Evolutionary conservation across 92 coral and sea anemone genomes (phyloP), one percentile per base, ranked within the genome.

Genomic region (Palythoa grandiflora): DNA sequence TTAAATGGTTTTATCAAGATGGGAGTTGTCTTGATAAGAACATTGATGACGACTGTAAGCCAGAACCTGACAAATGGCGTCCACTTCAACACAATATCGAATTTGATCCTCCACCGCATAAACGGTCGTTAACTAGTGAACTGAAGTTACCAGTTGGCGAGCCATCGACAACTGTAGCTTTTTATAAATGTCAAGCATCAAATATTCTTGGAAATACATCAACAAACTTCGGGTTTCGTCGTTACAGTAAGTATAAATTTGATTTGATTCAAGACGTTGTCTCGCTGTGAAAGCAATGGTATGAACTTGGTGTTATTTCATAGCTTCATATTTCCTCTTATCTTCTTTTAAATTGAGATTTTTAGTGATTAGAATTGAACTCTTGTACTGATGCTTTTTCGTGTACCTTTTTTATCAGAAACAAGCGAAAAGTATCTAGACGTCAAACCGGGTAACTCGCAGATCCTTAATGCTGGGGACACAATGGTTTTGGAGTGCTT

Each of bases 241-340:
- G 99, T 12, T 71, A 59, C 37, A 96, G 99, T 96, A 89, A 95
- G 98, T 81, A 17, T 38, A 1, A 8, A 35, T 3, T 63, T 63
- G 5, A 5, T 3, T 63, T 63, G 70, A 35, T 17, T 63, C 4
- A 3, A 63, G 35, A 44, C 7, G 6, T 44, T 44, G 50, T 44
- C 0, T 44, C 50, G 50, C 6, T 3, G 50, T 4, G 50, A 44
- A 44, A 44, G 50, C 50, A 44, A 44, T 44, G 50, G 50, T 44
- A 44, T 44, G 50, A 44, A 44, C 50, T 44, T 44, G 50, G 50
- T 44, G 50, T 44, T 44, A 44, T 44, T 44, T 44, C 6, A 3
- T 44, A 44, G 50, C 50, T 44, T 44, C 50, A 44, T 5, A 44
- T 44, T 44, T 44, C 6, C 7, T 2, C 4, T 2, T 15, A 54